These are phyloP conservation scores for Andrena minutula DNA, from an alignment of 2,888 invertebrate species.

Conservation along the genomic window DNA sequence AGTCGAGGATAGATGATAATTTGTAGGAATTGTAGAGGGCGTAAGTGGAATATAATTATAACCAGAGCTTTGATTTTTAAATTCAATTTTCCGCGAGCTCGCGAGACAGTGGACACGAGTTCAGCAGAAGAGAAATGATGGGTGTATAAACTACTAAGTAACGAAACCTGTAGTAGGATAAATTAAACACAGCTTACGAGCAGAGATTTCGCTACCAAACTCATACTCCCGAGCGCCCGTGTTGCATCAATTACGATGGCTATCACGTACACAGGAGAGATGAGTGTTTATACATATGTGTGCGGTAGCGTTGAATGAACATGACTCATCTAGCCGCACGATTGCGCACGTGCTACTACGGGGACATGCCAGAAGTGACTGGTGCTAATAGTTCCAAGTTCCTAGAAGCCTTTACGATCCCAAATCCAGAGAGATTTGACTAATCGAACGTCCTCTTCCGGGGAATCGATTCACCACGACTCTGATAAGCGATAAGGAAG, in stretches of 20 bases:
- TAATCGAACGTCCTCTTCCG: neutral
- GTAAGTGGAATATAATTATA: too few species aligned
- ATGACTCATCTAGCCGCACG: conserved; percentile 60
- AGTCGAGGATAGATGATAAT: too few species aligned
- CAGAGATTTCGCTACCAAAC: conserved; percentile 14
- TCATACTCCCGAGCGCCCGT: neutral
- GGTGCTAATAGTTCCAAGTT: conserved; percentile 39
- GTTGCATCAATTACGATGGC: conserved; percentile 4
- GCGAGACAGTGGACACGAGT: too few species aligned
- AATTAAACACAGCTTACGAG: neutral
- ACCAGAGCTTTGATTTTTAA: neutral
- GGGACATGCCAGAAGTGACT: conserved; percentile 24
- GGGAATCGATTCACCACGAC: conserved; percentile 51
- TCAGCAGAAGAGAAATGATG: neutral
- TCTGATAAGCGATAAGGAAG: conserved; percentile 48
- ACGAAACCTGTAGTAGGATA: neutral
- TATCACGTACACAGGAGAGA: neutral
- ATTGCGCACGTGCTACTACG: conserved; percentile 64
- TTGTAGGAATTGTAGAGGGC: too few species aligned
- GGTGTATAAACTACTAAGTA: neutral
- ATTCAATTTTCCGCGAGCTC: too few species aligned
- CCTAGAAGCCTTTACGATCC: conserved; percentile 38
- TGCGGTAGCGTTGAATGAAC: conserved; percentile 60
- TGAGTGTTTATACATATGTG: conserved; percentile 2
- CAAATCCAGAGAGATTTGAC: conserved; percentile 37